Conservation (phyloP, 2,113 vertebrate genomes). For the Rattus norvegicus region DNA sequence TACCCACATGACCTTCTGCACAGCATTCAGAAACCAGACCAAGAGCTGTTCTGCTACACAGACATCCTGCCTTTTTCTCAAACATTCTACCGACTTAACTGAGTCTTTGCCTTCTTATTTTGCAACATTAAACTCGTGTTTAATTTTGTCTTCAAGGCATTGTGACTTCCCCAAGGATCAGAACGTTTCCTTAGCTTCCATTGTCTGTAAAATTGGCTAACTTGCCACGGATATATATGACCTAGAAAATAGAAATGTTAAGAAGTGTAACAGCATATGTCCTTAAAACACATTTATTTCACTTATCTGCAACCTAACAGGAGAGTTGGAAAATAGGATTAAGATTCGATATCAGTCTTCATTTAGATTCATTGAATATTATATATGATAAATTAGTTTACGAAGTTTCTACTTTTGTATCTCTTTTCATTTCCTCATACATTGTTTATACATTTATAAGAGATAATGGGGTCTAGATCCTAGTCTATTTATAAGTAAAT, state of each 20-base stretch:
- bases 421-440: background rate
- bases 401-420: background rate
- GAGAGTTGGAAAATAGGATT: background rate
- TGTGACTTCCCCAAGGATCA: background rate
- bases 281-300: background rate
- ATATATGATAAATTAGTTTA: background rate
- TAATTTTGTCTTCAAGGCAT: background rate
- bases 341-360: background rate
- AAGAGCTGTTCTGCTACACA: background rate
- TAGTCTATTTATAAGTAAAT: background rate
- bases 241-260: background rate
- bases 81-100: background rate
- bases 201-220: background rate
- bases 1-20: background rate
- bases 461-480: background rate
- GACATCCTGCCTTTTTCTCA: background rate
- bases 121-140: background rate
- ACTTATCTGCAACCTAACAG: background rate
- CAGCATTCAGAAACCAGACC: background rate
- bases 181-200: background rate
- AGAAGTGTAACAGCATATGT: background rate
- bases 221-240: background rate
- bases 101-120: background rate
- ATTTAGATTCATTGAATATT: background rate
- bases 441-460: background rate